Conservation (phyloP, 1,140 invertebrate species). For the Trigoniulus corallinus region DNA sequence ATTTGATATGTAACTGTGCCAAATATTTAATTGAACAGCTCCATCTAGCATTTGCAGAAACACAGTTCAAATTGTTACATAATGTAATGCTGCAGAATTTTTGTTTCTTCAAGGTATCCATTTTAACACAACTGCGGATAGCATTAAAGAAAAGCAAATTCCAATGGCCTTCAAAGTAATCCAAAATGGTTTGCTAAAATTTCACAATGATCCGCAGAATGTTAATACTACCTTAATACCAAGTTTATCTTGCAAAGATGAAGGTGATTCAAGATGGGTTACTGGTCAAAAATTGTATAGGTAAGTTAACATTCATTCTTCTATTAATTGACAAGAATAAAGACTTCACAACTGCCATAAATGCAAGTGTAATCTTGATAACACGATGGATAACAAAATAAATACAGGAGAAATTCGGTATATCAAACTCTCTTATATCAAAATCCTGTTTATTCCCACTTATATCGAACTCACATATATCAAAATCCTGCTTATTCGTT, state of each 20-base stretch:
- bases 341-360: not conserved
- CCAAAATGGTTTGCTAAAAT: constrained; percentile 73
- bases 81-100: too few relatives aligned
- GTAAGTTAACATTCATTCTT: not conserved
- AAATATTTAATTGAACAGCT: too few relatives aligned
- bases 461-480: too few relatives aligned
- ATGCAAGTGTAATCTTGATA: not conserved
- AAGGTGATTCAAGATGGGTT: constrained; percentile 51
- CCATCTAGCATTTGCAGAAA: too few relatives aligned
- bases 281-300: constrained; percentile 3
- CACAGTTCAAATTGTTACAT: too few relatives aligned
- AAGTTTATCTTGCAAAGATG: constrained; percentile 56
- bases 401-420: not conserved
- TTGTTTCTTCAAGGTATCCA: not conserved
- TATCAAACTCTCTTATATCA: too few relatives aligned
- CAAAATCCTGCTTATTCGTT: too few relatives aligned
- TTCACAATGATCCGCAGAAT: constrained; percentile 47
- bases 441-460: too few relatives aligned
- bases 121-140: not conserved
- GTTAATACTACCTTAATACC: constrained; percentile 53
- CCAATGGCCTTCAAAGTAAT: constrained; percentile 78
- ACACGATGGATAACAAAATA: not conserved
- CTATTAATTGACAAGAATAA: not conserved
- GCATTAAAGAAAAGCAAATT: constrained; percentile 37
- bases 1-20: too few relatives aligned